Percentiles rank a stretch among this genome's conserved stretches.
These are phyloP conservation scores for Tipula lateralis DNA, from an alignment of 2,888 invertebrate genomes.

Conservation along the genomic window DNA sequence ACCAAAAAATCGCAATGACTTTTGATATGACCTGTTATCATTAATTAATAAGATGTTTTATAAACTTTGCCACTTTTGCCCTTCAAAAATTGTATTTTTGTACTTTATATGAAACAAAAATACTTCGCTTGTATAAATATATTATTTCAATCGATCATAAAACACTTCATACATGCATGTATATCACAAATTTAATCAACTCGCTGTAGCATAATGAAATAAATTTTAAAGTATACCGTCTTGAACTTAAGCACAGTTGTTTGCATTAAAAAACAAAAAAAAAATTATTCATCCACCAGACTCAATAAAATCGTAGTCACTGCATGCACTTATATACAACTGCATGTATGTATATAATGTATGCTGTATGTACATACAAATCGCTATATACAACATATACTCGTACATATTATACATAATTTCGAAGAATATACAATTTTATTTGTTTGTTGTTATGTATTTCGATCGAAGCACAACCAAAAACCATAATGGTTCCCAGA, in stretches of 20 bases:
- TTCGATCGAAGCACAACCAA: not conserved
- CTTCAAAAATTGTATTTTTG: not conserved
- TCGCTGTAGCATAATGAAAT: not conserved
- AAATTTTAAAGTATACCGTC: not conserved
- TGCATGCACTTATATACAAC: too few relatives aligned
- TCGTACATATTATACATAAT: too few relatives aligned
- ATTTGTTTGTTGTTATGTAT: not conserved
- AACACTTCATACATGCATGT: not conserved
- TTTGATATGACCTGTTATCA: too few relatives aligned
- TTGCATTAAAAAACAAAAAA: not conserved
- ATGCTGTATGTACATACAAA: not conserved
- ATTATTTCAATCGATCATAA: not conserved
- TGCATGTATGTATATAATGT: not conserved
- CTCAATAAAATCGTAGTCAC: not conserved
- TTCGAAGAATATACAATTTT: not conserved
- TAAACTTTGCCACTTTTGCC: not conserved
- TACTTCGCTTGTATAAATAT: not conserved
- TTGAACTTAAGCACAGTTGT: not conserved
- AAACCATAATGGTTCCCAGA: not conserved
- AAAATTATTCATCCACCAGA: slow-evolving; percentile 19
- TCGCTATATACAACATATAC: not conserved
- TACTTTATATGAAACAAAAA: not conserved
- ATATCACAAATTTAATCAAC: slow-evolving; percentile 1
- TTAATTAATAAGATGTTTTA: not conserved
- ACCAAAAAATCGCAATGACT: too few relatives aligned